Conservation (phyloP, 2,888 invertebrate species). For the Chesias legatella region DNA sequence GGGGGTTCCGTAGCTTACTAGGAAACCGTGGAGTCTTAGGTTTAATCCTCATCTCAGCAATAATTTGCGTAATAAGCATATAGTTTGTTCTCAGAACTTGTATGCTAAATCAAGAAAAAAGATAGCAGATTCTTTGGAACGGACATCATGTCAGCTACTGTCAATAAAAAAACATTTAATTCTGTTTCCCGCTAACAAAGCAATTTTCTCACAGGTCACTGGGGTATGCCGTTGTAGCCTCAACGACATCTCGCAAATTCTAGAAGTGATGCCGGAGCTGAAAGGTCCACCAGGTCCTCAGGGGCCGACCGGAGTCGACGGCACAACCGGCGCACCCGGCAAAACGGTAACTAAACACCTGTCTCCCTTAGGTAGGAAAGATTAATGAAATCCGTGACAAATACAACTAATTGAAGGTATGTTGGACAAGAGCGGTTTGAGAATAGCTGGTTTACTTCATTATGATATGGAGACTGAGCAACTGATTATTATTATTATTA, state of each 20-base stretch:
- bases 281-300: constrained; percentile 83
- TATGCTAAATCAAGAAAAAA: no score
- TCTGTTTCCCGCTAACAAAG: no score
- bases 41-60: no score
- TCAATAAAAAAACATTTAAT: no score
- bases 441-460: not conserved
- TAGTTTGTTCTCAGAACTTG: no score
- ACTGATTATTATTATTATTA: no score
- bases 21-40: no score
- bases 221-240: constrained; percentile 88
- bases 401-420: constrained; percentile 25
- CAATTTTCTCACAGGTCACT: constrained; percentile 49
- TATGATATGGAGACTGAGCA: no score
- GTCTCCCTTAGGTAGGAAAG: constrained; percentile 38
- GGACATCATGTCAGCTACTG: no score
- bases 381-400: constrained; percentile 27
- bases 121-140: no score
- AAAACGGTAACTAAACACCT: constrained; percentile 78
- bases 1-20: no score
- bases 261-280: constrained; percentile 82
- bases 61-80: no score
- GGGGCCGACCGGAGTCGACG: constrained; percentile 87
- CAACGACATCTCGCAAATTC: constrained; percentile 81
- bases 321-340: constrained; percentile 89
- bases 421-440: not conserved